Conservation (phyloP, 2,888 invertebrate genomes). For the Cephus pulcher region DNA sequence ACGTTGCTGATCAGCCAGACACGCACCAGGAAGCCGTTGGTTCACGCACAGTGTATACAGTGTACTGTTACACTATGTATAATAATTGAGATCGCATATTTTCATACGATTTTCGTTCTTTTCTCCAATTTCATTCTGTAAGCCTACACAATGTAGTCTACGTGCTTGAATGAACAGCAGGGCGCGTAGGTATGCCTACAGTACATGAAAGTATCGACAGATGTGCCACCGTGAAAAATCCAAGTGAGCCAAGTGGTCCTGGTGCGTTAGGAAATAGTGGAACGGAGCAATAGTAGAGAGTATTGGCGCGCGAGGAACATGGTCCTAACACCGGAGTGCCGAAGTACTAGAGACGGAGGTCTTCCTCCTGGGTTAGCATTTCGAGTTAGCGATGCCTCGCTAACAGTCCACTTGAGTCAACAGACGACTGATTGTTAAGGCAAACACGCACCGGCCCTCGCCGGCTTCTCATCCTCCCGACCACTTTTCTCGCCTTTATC, state of each 20-base stretch:
- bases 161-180: background rate
- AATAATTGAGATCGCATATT: background rate
- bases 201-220: background rate
- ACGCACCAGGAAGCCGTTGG: background rate
- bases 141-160: background rate
- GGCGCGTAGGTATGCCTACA: background rate
- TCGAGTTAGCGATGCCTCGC: slow-evolving; percentile 49
- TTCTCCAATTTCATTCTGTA: background rate
- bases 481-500: slow-evolving; percentile 28
- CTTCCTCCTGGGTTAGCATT: slow-evolving; percentile 31
- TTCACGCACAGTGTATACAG: background rate
- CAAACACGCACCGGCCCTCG: slow-evolving; percentile 38
- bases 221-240: background rate
- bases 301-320: background rate
- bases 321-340: background rate
- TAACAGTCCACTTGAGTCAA: slow-evolving; percentile 55
- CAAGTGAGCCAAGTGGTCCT: background rate
- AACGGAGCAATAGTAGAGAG: background rate
- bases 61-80: background rate
- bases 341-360: background rate
- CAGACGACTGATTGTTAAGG: slow-evolving; percentile 50
- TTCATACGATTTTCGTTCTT: background rate
- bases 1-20: background rate
- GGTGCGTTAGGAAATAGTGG: background rate
- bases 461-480: slow-evolving; percentile 10